Conservation (phyloP, 2,888 invertebrate genomes). For the Ectemnius lituratus region DNA sequence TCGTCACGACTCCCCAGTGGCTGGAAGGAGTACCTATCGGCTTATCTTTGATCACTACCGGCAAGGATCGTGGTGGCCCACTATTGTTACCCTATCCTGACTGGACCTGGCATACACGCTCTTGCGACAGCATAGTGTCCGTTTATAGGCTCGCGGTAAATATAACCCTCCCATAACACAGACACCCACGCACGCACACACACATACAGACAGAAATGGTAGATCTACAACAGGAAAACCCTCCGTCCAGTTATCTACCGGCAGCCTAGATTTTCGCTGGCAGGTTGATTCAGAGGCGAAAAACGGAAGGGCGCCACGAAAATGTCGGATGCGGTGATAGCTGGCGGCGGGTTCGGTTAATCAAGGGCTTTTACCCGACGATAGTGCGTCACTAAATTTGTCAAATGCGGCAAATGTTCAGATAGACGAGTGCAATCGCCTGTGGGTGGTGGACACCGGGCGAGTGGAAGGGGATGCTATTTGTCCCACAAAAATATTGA, state of each 20-base stretch:
- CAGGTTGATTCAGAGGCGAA: too few relatives aligned
- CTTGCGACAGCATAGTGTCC: slow-evolving; percentile 72
- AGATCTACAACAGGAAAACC: too few relatives aligned
- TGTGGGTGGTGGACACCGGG: slow-evolving; percentile 77
- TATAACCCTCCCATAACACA: slow-evolving; percentile 5
- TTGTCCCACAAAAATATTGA: slow-evolving; percentile 76
- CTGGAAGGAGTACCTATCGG: slow-evolving; percentile 74
- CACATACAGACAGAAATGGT: too few relatives aligned
- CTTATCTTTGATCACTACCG: slow-evolving; percentile 70
- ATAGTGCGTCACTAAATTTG: slow-evolving; percentile 3
- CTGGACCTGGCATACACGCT: slow-evolving; percentile 71
- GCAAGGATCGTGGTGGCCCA: slow-evolving; percentile 69
- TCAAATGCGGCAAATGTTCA: slow-evolving; percentile 46
- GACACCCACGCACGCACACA: too few relatives aligned
- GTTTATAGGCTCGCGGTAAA: slow-evolving; percentile 76
- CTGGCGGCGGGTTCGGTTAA: too few relatives aligned
- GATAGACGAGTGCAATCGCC: slow-evolving; percentile 77
- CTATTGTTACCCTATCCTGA: slow-evolving; percentile 74
- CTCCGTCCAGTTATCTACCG: too few relatives aligned
- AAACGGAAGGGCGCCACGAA: too few relatives aligned
- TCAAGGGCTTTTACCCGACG: too few relatives aligned
- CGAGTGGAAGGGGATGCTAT: slow-evolving; percentile 53
- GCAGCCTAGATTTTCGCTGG: too few relatives aligned
- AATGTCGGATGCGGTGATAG: too few relatives aligned
- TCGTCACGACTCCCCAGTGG: slow-evolving; percentile 76